Evolutionary conservation across 2,888 invertebrate genomes (phyloP), one percentile per base, ranked within the genome.

Genomic region (Megalurothrips usitatus): DNA sequence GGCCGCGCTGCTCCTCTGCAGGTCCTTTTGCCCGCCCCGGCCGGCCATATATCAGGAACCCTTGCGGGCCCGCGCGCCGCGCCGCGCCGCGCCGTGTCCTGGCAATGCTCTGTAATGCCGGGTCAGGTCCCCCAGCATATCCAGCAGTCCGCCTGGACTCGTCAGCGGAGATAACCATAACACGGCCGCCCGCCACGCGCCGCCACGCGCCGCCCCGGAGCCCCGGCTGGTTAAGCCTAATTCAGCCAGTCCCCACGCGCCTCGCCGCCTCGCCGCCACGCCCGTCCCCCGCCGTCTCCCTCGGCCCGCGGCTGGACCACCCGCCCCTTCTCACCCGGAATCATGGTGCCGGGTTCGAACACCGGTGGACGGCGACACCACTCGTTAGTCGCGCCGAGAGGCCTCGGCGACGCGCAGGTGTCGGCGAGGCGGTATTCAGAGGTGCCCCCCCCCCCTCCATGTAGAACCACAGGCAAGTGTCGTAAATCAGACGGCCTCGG

Each of bases 91-190:
- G 52, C 52, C 52, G 34, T 43, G 34, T 43, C 34, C 34, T 19
- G 58, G 58, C 19, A 17, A 17, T 17, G 10, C 58, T 19, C 58
- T 19, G 58, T 19, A 17, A 17, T 19, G 58, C 58, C 58, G 19
- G 19, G 58, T 19, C 58, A 9, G 19, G 58, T 19, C 58, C 58
- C 19, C 58, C 58, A 19, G 58, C 6, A 17, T 58, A 58, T 52
- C 52, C 68, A 23, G 23, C 68, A 68, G 68, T 68, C 68, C 23
- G 68, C 68, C 23, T 23, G 68, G 68, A 75, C 68, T 75, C 68
- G 68, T 75, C 68, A 75, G 58, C 17, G 34, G 34, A 58, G 68
- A 75, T 75, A 75, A 75, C 34, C 68, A 75, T 58, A 58, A 75
- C 68, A 75, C 68, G 68, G 58, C 58, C 68, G 9, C 10, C 68